Evolutionary conservation across 2,797 vertebrate genomes (phyloP).

Genomic region (Phoeniculus purpureus): DNA sequence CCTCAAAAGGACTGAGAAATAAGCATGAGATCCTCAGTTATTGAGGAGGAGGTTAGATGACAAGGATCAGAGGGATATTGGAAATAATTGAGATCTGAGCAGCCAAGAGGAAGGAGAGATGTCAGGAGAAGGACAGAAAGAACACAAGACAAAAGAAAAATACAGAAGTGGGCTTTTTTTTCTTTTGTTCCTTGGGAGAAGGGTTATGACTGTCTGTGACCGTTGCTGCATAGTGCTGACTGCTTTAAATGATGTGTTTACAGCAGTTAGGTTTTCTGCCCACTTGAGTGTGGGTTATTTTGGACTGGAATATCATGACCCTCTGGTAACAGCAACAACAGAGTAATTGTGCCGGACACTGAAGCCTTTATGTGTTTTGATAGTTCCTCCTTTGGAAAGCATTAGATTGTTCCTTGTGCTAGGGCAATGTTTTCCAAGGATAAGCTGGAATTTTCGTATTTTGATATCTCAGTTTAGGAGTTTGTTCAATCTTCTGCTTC

Average conservation of each 20-base stretch:
- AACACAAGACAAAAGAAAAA: slow-evolving; percentile 44
- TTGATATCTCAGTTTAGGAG: not conserved
- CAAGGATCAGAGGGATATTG: slow-evolving; percentile 40
- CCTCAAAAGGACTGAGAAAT: slow-evolving; percentile 44
- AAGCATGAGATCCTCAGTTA: slow-evolving; percentile 33
- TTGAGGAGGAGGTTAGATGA: slow-evolving; percentile 43
- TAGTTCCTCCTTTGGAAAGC: not conserved
- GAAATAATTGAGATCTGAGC: slow-evolving; percentile 56
- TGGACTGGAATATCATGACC: not conserved
- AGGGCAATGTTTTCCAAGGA: not conserved
- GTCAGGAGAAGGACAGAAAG: slow-evolving; percentile 35
- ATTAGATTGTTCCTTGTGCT: not conserved
- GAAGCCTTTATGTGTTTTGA: not conserved
- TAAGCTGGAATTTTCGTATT: not conserved
- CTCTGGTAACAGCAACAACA: not conserved
- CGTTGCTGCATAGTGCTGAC: not conserved
- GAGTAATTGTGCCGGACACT: not conserved
- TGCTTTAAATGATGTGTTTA: not conserved
- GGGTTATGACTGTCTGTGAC: not conserved
- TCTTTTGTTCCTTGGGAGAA: not conserved
- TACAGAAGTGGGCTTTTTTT: not conserved
- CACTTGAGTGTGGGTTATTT: not conserved
- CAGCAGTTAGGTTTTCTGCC: slow-evolving; percentile 11
- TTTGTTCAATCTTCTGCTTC: not conserved
- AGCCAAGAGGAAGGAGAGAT: slow-evolving; percentile 25